These are phyloP conservation scores for Trachelus troglodyta DNA, from an alignment of 2,888 invertebrate genomes.

Conservation along the genomic window DNA sequence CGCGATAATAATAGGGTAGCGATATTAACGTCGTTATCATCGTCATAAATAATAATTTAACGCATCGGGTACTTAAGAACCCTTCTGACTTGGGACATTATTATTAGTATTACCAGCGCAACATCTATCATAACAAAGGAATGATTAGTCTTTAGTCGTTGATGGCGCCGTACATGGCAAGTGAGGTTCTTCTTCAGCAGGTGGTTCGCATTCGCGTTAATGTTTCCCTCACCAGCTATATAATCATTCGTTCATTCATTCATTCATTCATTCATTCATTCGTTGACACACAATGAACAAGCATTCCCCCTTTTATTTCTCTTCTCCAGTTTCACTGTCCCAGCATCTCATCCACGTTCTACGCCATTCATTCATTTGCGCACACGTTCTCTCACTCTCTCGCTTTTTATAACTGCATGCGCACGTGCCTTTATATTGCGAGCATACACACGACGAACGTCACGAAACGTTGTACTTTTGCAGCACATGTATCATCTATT, in stretches of 20 bases:
- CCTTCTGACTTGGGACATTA: not conserved
- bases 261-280: too few species aligned
- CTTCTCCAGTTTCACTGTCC: not conserved
- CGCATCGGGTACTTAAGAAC: not conserved
- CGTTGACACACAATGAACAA: too few species aligned
- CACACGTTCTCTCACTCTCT: not conserved
- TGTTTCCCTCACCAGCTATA: not conserved
- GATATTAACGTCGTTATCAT: constrained; percentile 20
- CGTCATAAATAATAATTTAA: constrained; percentile 18
- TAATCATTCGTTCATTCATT: not conserved
- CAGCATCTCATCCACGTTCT: not conserved
- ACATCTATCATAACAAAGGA: constrained; percentile 21
- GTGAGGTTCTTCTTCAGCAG: not conserved
- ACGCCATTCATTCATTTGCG: not conserved
- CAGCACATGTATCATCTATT: not conserved
- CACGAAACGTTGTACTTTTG: not conserved
- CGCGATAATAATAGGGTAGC: constrained; percentile 16
- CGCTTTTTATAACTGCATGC: not conserved
- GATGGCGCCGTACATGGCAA: not conserved
- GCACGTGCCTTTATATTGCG: not conserved
- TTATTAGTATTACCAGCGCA: constrained; percentile 10
- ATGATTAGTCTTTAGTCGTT: constrained; percentile 18
- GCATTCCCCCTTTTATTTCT: not conserved
- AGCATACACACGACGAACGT: not conserved
- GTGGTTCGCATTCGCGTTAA: not conserved